Conservation (phyloP, 2,113 vertebrate genomes). For the Herpailurus yagouaroundi region DNA sequence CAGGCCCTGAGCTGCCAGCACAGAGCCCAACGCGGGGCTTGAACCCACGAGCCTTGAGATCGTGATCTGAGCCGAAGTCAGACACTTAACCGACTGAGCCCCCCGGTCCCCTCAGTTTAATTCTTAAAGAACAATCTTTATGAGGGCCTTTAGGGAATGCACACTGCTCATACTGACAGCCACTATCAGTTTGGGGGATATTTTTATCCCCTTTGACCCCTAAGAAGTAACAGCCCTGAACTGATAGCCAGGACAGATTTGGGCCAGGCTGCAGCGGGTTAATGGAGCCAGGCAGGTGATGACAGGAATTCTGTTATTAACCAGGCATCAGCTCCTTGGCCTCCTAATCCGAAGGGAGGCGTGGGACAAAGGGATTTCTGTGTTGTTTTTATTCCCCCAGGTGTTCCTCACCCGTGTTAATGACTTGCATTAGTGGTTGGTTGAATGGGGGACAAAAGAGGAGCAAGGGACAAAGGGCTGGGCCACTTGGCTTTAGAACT, state of each 20-base stretch:
- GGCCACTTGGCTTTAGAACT: conserved; percentile 70
- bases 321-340: background rate
- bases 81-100: too few relatives aligned
- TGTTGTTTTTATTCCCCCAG: conserved; percentile 62
- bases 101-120: background rate
- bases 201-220: conserved; percentile 17
- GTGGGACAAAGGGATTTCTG: conserved; percentile 58
- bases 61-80: too few relatives aligned
- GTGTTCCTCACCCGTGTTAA: conserved; percentile 64
- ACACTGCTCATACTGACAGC: background rate
- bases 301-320: conserved; percentile 36
- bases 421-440: conserved; percentile 70
- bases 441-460: conserved; percentile 58
- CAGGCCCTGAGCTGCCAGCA: too few relatives aligned
- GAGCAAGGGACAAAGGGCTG: conserved; percentile 43
- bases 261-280: background rate
- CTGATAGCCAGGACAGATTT: background rate
- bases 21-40: too few relatives aligned
- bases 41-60: too few relatives aligned
- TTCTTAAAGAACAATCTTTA: background rate
- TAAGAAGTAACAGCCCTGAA: background rate
- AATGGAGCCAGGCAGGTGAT: background rate
- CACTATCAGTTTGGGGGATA: background rate
- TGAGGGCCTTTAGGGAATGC: background rate
- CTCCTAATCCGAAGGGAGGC: background rate